A percentile compares a stretch with the other conserved stretches of the same genome.
Conservation (phyloP, 1,140 invertebrate species). For the Vanessa atalanta region DNA sequence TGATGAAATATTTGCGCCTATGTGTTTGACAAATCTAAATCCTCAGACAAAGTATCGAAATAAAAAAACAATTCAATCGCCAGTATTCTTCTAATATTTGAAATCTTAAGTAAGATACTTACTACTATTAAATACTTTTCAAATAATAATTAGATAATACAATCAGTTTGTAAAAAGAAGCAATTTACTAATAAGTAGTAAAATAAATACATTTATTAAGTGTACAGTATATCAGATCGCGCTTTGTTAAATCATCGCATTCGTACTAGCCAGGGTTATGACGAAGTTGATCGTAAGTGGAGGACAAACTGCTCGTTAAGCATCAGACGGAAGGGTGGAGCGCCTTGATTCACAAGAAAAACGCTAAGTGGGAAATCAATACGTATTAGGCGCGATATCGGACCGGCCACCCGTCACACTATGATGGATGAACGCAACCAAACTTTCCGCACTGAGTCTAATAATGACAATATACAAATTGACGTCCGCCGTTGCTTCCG, state of each 20-base stretch:
- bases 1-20: too few relatives aligned
- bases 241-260: constrained; percentile 33
- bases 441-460: constrained; percentile 74
- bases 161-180: too few relatives aligned
- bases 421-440: constrained; percentile 77
- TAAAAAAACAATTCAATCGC: too few relatives aligned
- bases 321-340: constrained; percentile 76
- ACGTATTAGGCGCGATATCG: constrained; percentile 79
- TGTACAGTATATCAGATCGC: background rate
- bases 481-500: constrained; percentile 74
- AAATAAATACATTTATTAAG: background rate
- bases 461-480: constrained; percentile 81
- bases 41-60: too few relatives aligned
- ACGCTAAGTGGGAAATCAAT: constrained; percentile 81
- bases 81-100: too few relatives aligned
- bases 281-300: constrained; percentile 54
- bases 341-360: constrained; percentile 74
- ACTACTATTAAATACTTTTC: too few relatives aligned
- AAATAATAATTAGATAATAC: too few relatives aligned
- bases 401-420: constrained; percentile 69
- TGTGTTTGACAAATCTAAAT: too few relatives aligned
- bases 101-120: too few relatives aligned
- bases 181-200: too few relatives aligned
- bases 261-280: constrained; percentile 36
- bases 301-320: constrained; percentile 80